These are phyloP conservation scores for Pseudomyrmex gracilis DNA, from an alignment of 1,140 invertebrate species.

Conservation along the genomic window DNA sequence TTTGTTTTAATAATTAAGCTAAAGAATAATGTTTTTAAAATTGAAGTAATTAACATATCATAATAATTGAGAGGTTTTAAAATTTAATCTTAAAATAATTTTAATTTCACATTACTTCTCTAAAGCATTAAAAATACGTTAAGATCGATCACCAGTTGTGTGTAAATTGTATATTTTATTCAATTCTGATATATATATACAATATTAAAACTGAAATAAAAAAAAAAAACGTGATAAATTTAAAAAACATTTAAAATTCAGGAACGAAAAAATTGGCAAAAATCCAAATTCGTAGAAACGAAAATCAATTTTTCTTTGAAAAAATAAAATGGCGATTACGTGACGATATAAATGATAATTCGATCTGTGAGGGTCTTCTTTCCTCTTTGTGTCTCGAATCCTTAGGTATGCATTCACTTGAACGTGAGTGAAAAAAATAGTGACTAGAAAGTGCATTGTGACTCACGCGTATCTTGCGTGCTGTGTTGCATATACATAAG, in stretches of 20 bases:
- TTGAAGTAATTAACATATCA: too few species aligned
- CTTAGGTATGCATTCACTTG: slow-evolving; percentile 28
- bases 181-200: background rate
- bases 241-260: background rate
- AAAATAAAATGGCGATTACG: background rate
- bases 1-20: too few species aligned
- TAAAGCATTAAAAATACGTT: too few species aligned
- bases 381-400: background rate
- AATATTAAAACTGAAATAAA: too few species aligned
- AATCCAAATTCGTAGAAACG: background rate
- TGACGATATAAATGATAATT: slow-evolving; percentile 15
- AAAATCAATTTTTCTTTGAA: background rate
- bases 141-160: too few species aligned
- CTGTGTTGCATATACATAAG: background rate
- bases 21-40: too few species aligned
- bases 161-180: slow-evolving; percentile 5
- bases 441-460: slow-evolving; percentile 56
- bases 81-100: too few species aligned
- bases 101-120: too few species aligned
- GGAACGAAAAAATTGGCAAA: background rate
- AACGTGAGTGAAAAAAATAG: slow-evolving; percentile 53
- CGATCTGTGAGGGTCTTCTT: slow-evolving; percentile 24
- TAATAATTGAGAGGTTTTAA: too few species aligned
- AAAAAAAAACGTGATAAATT: too few species aligned
- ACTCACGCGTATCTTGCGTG: slow-evolving; percentile 36